Evolutionary conservation across 2,888 invertebrate genomes (phyloP).

Genomic region (Physocephala rufipes): DNA sequence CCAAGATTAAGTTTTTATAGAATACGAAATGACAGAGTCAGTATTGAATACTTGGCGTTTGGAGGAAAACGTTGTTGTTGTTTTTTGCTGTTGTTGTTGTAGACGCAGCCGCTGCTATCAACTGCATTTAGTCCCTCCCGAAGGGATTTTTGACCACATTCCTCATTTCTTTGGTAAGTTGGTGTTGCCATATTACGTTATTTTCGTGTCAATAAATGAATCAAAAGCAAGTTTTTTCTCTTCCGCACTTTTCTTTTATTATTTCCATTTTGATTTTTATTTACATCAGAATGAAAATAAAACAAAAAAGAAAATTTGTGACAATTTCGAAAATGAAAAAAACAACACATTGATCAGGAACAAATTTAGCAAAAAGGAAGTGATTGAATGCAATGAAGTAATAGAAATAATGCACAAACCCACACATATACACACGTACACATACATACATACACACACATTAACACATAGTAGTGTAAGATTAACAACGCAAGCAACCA

Average conservation of each 20-base stretch:
- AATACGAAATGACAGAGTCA: too few species aligned
- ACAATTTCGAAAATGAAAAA: neutral
- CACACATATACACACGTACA: neutral
- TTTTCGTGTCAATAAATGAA: constrained; percentile 25
- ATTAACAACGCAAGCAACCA: neutral
- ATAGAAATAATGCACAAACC: neutral
- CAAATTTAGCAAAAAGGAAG: too few species aligned
- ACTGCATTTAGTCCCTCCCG: too few species aligned
- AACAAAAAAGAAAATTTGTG: neutral
- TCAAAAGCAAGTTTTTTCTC: too few species aligned
- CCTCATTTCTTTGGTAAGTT: neutral
- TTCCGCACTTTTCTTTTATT: constrained; percentile 30
- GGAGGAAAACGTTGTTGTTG: too few species aligned
- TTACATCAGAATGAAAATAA: neutral
- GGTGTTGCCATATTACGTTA: neutral
- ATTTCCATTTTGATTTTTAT: constrained; percentile 8
- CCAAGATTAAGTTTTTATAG: too few species aligned
- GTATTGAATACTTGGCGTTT: too few species aligned
- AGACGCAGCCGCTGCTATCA: too few species aligned
- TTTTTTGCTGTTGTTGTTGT: too few species aligned
- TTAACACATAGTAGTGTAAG: neutral
- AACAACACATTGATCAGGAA: neutral
- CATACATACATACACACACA: constrained; percentile 1
- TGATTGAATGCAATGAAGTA: neutral
- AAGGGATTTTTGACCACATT: neutral